Conservation (phyloP, 2,113 vertebrate genomes). For the Grus americana region DNA sequence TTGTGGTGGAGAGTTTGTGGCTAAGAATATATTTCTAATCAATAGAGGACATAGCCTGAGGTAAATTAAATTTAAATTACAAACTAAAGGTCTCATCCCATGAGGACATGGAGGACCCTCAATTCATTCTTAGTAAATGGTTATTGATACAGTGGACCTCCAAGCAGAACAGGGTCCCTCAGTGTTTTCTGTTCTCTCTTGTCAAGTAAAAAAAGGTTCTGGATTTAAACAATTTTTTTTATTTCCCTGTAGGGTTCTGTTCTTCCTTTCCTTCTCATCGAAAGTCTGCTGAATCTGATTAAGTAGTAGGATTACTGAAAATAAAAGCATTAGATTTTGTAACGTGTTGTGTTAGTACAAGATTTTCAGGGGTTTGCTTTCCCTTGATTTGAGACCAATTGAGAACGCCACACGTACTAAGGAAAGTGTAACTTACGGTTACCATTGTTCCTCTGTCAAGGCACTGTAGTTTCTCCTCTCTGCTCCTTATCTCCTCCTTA, state of each 20-base stretch:
- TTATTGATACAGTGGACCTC: neutral
- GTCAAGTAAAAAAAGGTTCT: neutral
- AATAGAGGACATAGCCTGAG: conserved; percentile 10
- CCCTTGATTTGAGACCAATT: neutral
- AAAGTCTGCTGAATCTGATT: neutral
- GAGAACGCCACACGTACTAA: neutral
- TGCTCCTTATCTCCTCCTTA: neutral
- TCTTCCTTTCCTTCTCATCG: neutral
- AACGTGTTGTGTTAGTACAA: neutral
- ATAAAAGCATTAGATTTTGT: neutral
- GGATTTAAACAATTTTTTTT: neutral
- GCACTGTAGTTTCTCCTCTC: neutral
- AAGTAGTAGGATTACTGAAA: neutral
- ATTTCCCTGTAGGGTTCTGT: neutral
- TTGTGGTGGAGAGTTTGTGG: conserved; percentile 1
- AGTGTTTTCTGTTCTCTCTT: neutral
- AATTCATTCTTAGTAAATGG: neutral
- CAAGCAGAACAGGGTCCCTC: neutral
- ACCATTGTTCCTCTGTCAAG: neutral
- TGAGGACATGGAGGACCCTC: neutral
- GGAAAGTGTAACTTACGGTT: neutral
- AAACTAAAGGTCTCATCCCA: neutral
- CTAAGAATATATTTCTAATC: conserved; percentile 21
- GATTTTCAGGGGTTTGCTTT: neutral
- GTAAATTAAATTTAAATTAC: conserved; percentile 36